Evolutionary conservation across 1,140 invertebrate species (phyloP), one percentile per base, ranked within the genome.

Genomic region (Ceratina japonica): DNA sequence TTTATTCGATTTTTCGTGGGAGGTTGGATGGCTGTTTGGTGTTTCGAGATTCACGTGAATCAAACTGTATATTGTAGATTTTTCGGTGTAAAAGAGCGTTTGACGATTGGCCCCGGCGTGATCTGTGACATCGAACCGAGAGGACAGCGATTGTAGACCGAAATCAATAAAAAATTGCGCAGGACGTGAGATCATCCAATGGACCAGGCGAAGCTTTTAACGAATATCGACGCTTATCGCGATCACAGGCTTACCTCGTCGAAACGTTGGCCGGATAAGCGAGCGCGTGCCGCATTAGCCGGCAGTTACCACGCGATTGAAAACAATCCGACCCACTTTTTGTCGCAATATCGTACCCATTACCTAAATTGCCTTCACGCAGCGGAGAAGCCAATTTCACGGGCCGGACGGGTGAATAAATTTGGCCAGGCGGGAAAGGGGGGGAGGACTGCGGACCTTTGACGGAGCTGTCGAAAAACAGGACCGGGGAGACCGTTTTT

Each of bases 301-400:
- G 49, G 18, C 37, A 12, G 44, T 64, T 64, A n/a, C 37, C 31
- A n/a, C 18, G 2, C 65, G 49, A 68, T 68, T 51, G 20, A 64
- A 64, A 64, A 68, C 49, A 52, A 68, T 54, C 18, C 49, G 22
- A 54, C 49, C 49, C 49, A 68, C 12, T 68, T 68, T 68, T 59
- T 54, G 24, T 18, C 49, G 4, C 65, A 27, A 68, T 68, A 24
- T 27, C 65, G 49, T 27, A n/a, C 2, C 22, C 24, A 54, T 54
- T 68, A n/a, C 1, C 49, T 16, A 68, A 54, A 54, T 68, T 54
- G 64, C 20, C 44, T 16, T 15, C 0, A 24, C 16, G 15, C 44
- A 22, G 10, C 20, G 16, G 44, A 24, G 44, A 66, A 51, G 20
- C n/a, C 20, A 68, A 54, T 68, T 68, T 54, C 49, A 15, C 49